Percentiles rank a stretch among this genome's conserved stretches.
Evolutionary conservation across 2,797 vertebrate species (phyloP).

Genomic region (Acanthurus tractus): DNA sequence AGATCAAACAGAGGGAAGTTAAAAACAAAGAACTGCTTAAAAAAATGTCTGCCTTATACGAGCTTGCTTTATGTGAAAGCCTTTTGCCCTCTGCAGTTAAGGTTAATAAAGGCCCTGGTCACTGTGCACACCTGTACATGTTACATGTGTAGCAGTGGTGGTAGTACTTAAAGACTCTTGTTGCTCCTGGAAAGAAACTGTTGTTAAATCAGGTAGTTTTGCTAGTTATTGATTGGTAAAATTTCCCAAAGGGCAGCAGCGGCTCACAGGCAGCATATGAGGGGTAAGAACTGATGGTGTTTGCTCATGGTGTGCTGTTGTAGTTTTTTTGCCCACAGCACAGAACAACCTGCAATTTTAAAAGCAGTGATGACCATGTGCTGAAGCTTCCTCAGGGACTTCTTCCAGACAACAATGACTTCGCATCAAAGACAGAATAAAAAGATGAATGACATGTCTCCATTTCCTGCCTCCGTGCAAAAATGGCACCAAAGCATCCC

Average conservation of each 20-base stretch:
- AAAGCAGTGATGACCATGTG: background rate
- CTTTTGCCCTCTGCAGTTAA: no score
- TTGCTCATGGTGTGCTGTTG: conserved; percentile 2
- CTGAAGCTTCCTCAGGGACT: background rate
- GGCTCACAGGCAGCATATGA: background rate
- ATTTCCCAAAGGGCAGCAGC: conserved; percentile 16
- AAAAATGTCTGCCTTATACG: no score
- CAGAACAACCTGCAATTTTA: conserved; percentile 10
- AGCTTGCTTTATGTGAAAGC: no score
- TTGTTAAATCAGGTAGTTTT: background rate
- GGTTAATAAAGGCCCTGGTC: no score
- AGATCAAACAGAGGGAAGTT: no score
- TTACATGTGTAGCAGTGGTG: background rate
- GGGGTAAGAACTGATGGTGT: background rate
- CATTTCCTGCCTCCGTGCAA: no score
- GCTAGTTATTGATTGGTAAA: background rate
- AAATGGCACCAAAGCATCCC: no score
- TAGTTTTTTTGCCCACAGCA: background rate
- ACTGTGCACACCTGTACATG: no score
- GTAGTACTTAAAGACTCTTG: background rate
- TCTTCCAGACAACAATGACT: background rate
- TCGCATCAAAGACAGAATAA: background rate
- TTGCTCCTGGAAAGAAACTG: background rate
- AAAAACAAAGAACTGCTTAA: no score
- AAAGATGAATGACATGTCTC: no score